Evolutionary conservation across 2,797 vertebrate species (phyloP).

Genomic region (Muscicapa comitata): DNA sequence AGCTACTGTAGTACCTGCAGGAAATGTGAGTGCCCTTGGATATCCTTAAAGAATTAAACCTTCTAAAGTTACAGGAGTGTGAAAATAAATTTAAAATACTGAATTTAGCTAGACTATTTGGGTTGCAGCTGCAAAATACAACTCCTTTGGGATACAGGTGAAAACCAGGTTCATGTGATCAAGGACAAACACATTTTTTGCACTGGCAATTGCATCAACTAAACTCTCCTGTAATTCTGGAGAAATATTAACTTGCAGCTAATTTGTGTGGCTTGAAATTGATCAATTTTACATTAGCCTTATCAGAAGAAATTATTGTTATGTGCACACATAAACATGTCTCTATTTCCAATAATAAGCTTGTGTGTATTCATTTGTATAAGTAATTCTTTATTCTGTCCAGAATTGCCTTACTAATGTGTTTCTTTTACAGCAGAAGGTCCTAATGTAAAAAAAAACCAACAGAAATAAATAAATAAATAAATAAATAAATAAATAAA

Average conservation of each 20-base stretch:
- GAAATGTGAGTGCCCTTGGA: constrained; percentile 34
- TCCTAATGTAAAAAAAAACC: neutral
- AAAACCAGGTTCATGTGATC: neutral
- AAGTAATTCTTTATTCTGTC: neutral
- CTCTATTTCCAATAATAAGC: neutral
- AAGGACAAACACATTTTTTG: neutral
- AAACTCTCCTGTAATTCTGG: neutral
- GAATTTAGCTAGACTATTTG: neutral
- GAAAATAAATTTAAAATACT: constrained; percentile 10
- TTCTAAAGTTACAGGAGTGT: neutral
- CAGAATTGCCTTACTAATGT: neutral
- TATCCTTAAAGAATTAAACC: constrained; percentile 26
- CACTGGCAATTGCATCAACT: neutral
- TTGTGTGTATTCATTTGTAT: neutral
- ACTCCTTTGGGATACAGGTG: neutral
- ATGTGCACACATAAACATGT: neutral
- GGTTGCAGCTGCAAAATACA: neutral
- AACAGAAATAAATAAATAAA: neutral
- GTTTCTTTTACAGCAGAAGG: neutral
- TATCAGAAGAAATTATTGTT: neutral
- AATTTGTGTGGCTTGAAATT: neutral
- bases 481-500: too few species aligned
- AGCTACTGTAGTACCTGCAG: constrained; percentile 1
- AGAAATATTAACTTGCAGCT: constrained; percentile 9
- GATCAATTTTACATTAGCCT: neutral